Evolutionary conservation across 2,797 vertebrate genomes (phyloP).

Genomic region (Astyanax mexicanus): DNA sequence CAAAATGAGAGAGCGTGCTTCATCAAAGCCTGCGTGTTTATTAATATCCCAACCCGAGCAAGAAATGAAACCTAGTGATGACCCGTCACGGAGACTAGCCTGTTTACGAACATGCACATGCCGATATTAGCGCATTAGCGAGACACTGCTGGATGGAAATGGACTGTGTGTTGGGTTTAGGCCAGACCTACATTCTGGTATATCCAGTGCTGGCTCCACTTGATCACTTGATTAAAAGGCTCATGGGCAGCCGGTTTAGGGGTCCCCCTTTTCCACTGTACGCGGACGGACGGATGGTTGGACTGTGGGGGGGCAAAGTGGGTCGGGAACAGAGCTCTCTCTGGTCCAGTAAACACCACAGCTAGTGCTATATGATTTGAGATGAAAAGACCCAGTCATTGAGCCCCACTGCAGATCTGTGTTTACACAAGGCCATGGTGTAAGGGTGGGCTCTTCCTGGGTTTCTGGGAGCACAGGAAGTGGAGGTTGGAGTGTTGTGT

Average conservation of each 20-base stretch:
- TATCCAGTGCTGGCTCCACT: not conserved
- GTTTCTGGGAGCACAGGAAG: constrained; percentile 81
- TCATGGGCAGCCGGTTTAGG: not conserved
- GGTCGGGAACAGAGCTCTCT: constrained; percentile 29
- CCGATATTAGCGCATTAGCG: constrained; percentile 13
- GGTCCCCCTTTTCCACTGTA: constrained; percentile 2
- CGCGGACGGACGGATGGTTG: constrained; percentile 22
- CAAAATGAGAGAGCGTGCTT: constrained; percentile 34
- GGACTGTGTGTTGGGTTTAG: not conserved
- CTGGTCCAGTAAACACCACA: constrained; percentile 42
- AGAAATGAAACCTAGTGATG: not conserved
- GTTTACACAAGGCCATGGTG: constrained; percentile 77
- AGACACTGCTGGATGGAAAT: not conserved
- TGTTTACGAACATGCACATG: constrained; percentile 4
- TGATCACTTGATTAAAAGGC: constrained; percentile 35
- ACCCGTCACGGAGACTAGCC: too few species aligned
- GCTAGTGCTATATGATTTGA: constrained; percentile 71
- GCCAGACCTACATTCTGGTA: not conserved
- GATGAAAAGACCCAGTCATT: constrained; percentile 79
- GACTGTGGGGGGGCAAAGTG: constrained; percentile 35
- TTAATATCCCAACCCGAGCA: constrained; percentile 6
- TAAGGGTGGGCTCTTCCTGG: constrained; percentile 78
- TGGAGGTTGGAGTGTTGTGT: constrained; percentile 75
- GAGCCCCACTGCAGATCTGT: constrained; percentile 84
- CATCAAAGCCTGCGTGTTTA: constrained; percentile 32